Evolutionary conservation across 1,140 invertebrate species (phyloP).

Genomic region (Zaprionus ghesquierei): DNA sequence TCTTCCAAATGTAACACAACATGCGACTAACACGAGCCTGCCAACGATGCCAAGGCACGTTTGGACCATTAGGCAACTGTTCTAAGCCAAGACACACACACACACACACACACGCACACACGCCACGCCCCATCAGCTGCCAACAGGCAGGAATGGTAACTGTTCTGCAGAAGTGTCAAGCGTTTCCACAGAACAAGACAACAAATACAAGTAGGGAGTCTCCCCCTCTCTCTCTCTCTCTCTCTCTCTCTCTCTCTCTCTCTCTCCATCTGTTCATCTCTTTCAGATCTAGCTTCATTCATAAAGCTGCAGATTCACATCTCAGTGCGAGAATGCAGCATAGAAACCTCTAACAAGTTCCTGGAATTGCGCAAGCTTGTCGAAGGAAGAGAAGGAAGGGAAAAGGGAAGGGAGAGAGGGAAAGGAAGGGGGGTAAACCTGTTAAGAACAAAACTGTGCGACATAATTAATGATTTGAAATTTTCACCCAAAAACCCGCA

Average conservation of each 20-base stretch:
- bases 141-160: slow-evolving; percentile 21
- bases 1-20: slow-evolving; percentile 5
- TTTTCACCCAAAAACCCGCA: slow-evolving; percentile 50
- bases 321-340: slow-evolving; percentile 25
- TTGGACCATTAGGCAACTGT: slow-evolving; percentile 50
- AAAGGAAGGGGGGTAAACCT: slow-evolving; percentile 42
- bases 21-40: background rate
- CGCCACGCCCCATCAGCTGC: slow-evolving; percentile 18
- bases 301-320: slow-evolving; percentile 63
- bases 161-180: slow-evolving; percentile 43
- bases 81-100: slow-evolving; percentile 9
- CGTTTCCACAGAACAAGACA: slow-evolving; percentile 20
- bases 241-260: too few relatives aligned
- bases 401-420: background rate
- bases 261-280: too few relatives aligned
- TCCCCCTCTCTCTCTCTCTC: too few relatives aligned
- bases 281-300: slow-evolving; percentile 53
- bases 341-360: slow-evolving; percentile 58
- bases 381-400: slow-evolving; percentile 15
- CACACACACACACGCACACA: background rate
- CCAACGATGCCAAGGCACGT: slow-evolving; percentile 53
- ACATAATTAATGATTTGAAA: slow-evolving; percentile 74
- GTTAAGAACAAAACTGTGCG: slow-evolving; percentile 22
- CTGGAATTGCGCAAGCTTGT: slow-evolving; percentile 59
- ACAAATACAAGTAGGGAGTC: too few relatives aligned